Evolutionary conservation across 1,140 invertebrate species (phyloP).

Genomic region (Pissodes strobi): DNA sequence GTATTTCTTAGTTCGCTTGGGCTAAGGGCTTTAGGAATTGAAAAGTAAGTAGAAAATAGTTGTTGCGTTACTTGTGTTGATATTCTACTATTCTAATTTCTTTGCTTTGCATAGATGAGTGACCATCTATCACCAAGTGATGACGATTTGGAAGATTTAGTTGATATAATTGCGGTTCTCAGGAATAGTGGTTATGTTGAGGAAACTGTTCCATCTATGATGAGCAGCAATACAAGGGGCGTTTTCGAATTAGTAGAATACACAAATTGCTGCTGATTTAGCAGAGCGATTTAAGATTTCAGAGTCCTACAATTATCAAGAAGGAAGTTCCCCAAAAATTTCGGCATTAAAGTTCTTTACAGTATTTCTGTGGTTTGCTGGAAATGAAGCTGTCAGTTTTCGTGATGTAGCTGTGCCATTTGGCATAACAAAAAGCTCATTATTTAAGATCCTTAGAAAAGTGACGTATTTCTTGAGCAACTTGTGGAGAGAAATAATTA

Average conservation of each 20-base stretch:
- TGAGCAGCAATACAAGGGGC: constrained; percentile 26
- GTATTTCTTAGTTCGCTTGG: too few relatives aligned
- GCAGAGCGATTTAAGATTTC: constrained; percentile 13
- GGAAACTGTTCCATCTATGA: constrained; percentile 20
- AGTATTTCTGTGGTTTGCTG: constrained; percentile 50
- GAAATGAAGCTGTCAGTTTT: constrained; percentile 47
- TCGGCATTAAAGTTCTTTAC: constrained; percentile 27
- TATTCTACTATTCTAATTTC: too few relatives aligned
- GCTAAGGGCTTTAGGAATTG: too few relatives aligned
- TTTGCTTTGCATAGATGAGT: too few relatives aligned
- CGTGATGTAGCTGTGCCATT: too few relatives aligned
- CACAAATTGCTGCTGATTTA: constrained; percentile 3
- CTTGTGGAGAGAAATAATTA: constrained; percentile 39
- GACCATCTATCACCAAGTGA: constrained; percentile 15
- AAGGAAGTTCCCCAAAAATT: constrained; percentile 33
- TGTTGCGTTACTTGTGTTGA: too few relatives aligned
- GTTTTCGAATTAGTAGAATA: constrained; percentile 33
- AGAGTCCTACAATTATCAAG: constrained; percentile 29
- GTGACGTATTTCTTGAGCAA: constrained; percentile 42
- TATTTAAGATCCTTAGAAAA: constrained; percentile 43
- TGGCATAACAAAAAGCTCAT: constrained; percentile 42
- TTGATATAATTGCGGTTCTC: background rate
- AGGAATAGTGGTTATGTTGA: constrained; percentile 37
- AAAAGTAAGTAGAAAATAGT: too few relatives aligned
- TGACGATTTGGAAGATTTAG: constrained; percentile 13